phyloP scores from a whole-genome alignment of 2,113 vertebrate genomes.

The Periophthalmodon schlosseri region DNA sequence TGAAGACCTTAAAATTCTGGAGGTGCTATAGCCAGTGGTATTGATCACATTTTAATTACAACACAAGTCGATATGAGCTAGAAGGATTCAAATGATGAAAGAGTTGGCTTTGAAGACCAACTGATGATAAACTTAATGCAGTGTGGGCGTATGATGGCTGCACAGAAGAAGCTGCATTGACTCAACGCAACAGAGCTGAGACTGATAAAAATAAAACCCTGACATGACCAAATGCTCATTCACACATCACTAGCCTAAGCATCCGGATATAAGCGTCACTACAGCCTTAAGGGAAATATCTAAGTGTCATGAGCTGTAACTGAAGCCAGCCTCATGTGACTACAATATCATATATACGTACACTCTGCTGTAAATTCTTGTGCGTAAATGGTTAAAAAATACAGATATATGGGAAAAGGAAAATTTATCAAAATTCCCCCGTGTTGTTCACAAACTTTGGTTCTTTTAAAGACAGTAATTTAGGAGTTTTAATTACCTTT shows the following conservation, averaged over 20 bases:
- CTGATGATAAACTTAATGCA: conserved; percentile 8
- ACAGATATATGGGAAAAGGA: neutral
- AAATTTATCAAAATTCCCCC: too few species aligned
- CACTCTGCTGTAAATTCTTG: neutral
- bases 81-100: neutral
- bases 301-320: conserved; percentile 9
- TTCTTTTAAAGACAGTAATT: too few species aligned
- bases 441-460: too few species aligned
- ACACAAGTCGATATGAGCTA: conserved; percentile 37
- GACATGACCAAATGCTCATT: conserved; percentile 2
- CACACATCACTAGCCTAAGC: neutral
- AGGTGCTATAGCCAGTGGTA: conserved; percentile 18
- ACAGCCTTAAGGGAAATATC: conserved; percentile 18
- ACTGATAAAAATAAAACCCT: conserved; percentile 14
- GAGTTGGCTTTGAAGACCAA: conserved; percentile 9
- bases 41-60: conserved; percentile 56
- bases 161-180: conserved; percentile 4
- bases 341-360: neutral
- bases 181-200: conserved; percentile 4
- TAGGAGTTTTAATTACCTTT: too few species aligned
- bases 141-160: neutral
- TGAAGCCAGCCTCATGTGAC: conserved; percentile 4
- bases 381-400: neutral
- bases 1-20: conserved; percentile 34
- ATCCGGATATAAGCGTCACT: conserved; percentile 10